Base-by-base conservation (phyloP, 1,140 invertebrate genomes). In the Vanessa tameamea region DNA sequence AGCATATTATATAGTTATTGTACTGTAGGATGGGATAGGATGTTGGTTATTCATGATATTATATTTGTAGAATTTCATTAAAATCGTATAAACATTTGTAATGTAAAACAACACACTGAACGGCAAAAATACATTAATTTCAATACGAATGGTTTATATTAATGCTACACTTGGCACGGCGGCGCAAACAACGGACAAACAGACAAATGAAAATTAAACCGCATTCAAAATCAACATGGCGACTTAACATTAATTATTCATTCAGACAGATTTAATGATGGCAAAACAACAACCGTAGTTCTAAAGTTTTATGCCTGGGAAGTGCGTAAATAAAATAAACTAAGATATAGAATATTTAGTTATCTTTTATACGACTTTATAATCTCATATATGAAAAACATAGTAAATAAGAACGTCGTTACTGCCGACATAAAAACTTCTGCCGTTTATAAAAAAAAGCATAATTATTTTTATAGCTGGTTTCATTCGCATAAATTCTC, bases 261-360 rank as follows among this genome's bases (percentile, higher is more conserved):
- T 64, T 64, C 63, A 64, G 47, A 64, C 63, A 64, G 63, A 47
- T 64, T 63, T 64, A 64, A 64, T 64, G 63, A 47, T 64, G 37
- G 7, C 57, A 11, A 26, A 59, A 59, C 23, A 31, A 9, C 16
- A 16, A 15, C n/a, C 48, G 13, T 50, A n/a, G 9, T 55, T 55
- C n/a, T 55, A 55, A 55, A 55, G 51, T 8, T 55, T 55, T 55
- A 53, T 31, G 26, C n/a, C 51, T 53, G 14, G 2, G 51, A 53
- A 8, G 16, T 15, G 1, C 51, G 15, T 53, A n/a, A 55, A 55
- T 20, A 9, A 55, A n/a, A 55, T 3, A 55, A 16, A 55, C 4
- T 8, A 43, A 43, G 26, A 4, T 31, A 31, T 31, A 31, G 26
- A 31, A 31, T 31, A 31, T 31, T 31, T 6, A 31, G 26, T 31